Conservation (phyloP, 2,113 vertebrate genomes). For the Alexandromys fortis region DNA sequence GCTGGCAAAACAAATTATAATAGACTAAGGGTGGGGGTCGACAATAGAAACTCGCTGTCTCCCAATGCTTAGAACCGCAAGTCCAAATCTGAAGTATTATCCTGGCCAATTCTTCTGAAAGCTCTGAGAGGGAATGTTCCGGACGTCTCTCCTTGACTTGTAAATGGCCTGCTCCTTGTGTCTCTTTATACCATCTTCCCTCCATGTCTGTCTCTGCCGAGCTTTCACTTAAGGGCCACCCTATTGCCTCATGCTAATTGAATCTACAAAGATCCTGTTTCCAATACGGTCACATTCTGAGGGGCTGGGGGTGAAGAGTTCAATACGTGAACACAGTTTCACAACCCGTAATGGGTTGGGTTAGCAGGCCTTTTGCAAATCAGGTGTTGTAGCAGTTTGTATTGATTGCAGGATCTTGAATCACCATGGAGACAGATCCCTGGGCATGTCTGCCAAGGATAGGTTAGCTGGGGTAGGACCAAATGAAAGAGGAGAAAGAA, state of each 20-base stretch:
- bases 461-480: not conserved
- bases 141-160: not conserved
- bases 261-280: not conserved
- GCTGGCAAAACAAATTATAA: not conserved
- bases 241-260: not conserved
- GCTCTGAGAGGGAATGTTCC: not conserved
- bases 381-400: not conserved
- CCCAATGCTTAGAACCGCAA: not conserved
- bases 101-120: not conserved
- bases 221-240: not conserved
- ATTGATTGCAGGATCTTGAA: not conserved
- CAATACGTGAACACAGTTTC: not conserved
- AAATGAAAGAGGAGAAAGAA: not conserved
- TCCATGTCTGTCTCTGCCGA: not conserved
- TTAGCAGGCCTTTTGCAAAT: not conserved
- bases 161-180: not conserved
- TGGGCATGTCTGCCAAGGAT: not conserved
- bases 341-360: not conserved
- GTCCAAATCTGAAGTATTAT: not conserved
- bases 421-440: not conserved
- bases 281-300: not conserved
- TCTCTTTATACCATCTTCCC: not conserved
- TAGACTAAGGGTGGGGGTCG: too few species aligned
- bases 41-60: not conserved
- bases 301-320: not conserved